Evolutionary conservation across 2,797 vertebrate species (phyloP).

Genomic region (Chrysolophus pictus): DNA sequence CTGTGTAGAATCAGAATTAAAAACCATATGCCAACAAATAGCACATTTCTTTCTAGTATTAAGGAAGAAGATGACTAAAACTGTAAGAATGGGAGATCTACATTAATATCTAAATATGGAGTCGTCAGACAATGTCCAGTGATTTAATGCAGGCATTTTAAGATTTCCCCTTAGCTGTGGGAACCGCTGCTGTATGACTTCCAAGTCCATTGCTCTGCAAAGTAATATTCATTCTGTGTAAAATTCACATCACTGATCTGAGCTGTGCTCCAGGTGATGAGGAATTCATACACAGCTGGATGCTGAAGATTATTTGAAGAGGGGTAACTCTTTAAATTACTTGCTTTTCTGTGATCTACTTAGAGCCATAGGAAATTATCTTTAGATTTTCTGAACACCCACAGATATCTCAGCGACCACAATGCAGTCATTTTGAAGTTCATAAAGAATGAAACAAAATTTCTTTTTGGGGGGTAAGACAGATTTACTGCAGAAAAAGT

Average conservation of each 20-base stretch:
- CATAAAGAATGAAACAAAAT: background rate
- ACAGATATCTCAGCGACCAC: background rate
- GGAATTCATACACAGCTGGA: background rate
- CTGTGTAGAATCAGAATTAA: conserved; percentile 7
- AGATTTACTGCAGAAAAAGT: background rate
- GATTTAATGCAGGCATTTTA: background rate
- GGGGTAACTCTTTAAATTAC: background rate
- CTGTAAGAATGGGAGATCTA: background rate
- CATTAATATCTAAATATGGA: background rate
- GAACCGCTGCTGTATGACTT: background rate
- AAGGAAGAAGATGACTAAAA: background rate
- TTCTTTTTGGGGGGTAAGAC: background rate
- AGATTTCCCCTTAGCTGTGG: background rate
- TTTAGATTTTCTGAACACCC: background rate
- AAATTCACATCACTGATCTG: background rate
- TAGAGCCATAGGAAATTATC: background rate
- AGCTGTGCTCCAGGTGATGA: background rate
- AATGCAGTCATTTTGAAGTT: background rate
- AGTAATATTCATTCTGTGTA: background rate
- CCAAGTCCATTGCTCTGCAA: background rate
- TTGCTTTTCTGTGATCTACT: background rate
- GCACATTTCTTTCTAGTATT: background rate
- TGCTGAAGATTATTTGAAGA: background rate
- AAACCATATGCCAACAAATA: background rate
- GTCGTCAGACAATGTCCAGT: background rate